phyloP scores from a whole-genome alignment of 2,113 vertebrate genomes.

The Thamnophis sirtalis region DNA sequence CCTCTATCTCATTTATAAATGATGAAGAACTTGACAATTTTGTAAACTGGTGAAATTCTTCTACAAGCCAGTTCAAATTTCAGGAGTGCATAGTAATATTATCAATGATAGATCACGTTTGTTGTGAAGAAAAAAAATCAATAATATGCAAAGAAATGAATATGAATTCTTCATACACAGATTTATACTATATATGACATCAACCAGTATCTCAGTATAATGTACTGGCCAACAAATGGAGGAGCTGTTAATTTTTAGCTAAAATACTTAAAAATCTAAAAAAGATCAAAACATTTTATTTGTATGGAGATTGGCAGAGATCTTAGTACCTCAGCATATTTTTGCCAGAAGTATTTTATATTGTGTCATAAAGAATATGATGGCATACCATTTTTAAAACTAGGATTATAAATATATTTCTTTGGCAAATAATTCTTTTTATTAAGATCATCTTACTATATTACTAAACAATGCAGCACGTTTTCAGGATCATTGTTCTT shows the following conservation, averaged over 20 bases:
- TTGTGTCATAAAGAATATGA: not conserved
- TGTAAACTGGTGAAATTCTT: not conserved
- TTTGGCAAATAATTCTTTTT: not conserved
- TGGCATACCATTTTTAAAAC: not conserved
- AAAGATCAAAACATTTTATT: constrained; percentile 5
- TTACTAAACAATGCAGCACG: not conserved
- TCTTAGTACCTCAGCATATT: constrained; percentile 19
- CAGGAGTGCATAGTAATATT: fast-evolving
- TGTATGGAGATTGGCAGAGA: constrained; percentile 7
- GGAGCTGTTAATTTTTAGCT: constrained; percentile 3
- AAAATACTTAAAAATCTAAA: constrained; percentile 16
- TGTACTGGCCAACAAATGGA: constrained; percentile 13
- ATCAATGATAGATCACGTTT: not conserved
- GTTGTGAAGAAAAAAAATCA: not conserved
- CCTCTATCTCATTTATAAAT: not conserved
- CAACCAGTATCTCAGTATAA: constrained; percentile 6
- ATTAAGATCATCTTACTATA: not conserved
- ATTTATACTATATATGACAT: constrained; percentile 17
- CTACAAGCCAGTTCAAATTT: fast-evolving
- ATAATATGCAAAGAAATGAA: not conserved
- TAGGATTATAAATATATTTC: constrained; percentile 6
- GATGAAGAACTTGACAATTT: not conserved
- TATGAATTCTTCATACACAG: not conserved
- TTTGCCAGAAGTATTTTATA: constrained; percentile 8
- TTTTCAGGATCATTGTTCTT: not conserved